A percentile compares a stretch with the other conserved stretches of the same genome.
Conservation (phyloP, 2,888 invertebrate species). For the Sphaerophoria rueppellii region DNA sequence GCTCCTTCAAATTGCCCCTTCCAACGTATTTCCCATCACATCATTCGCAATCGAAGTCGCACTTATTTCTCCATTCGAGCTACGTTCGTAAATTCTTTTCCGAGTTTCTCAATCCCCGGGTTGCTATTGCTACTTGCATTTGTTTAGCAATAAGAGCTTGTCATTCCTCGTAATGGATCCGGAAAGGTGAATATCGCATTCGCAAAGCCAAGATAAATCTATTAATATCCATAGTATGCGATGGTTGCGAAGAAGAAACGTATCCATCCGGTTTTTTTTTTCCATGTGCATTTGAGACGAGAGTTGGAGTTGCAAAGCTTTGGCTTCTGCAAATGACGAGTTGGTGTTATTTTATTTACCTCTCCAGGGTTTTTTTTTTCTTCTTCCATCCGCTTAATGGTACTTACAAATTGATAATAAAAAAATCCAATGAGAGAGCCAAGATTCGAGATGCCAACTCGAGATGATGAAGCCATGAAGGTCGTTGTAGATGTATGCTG, state of each 20-base stretch:
- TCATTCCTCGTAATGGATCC: conserved; percentile 73
- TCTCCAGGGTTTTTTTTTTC: conserved; percentile 18
- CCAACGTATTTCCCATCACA: neutral
- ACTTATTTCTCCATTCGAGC: conserved; percentile 32
- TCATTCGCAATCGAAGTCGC: conserved; percentile 4
- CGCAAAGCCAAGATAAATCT: conserved; percentile 71
- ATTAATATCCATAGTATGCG: conserved; percentile 62
- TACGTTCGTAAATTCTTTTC: conserved; percentile 55
- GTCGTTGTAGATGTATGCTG: conserved; percentile 54
- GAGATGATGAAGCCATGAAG: conserved; percentile 71
- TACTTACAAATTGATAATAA: conserved; percentile 5
- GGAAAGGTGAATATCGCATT: conserved; percentile 73
- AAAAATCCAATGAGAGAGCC: conserved; percentile 20
- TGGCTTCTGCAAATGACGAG: conserved; percentile 66
- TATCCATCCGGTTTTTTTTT: conserved; percentile 67
- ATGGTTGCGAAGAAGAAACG: conserved; percentile 65
- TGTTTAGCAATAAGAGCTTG: conserved; percentile 73
- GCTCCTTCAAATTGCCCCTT: conserved; percentile 25
- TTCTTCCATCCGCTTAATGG: conserved; percentile 40
- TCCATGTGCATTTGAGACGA: conserved; percentile 20
- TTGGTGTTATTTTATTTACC: conserved; percentile 60
- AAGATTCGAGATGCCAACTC: conserved; percentile 33
- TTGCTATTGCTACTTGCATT: conserved; percentile 69
- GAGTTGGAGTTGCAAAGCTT: conserved; percentile 53
- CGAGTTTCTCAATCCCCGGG: conserved; percentile 29